Evolutionary conservation across 2,113 vertebrate species (phyloP).

Genomic region (Brachionichthys hirsutus): DNA sequence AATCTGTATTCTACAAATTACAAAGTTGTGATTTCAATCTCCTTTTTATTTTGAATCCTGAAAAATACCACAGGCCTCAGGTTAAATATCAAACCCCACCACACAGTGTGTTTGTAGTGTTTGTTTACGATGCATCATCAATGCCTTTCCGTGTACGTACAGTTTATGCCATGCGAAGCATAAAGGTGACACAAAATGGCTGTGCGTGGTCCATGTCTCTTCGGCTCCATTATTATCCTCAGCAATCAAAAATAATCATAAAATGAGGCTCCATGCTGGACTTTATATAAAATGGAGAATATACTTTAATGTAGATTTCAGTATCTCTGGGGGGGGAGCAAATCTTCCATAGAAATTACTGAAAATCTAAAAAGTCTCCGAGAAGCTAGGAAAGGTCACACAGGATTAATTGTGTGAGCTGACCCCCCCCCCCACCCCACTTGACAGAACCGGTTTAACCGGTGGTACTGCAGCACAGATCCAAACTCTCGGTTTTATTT

Average conservation of each 20-base stretch:
- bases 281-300: slow-evolving; percentile 2
- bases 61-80: slow-evolving; percentile 48
- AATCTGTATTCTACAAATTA: slow-evolving; percentile 41
- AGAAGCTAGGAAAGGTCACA: background rate
- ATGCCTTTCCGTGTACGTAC: background rate
- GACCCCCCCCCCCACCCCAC: too few relatives aligned
- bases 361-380: slow-evolving; percentile 16
- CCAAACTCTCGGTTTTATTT: too few relatives aligned
- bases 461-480: too few relatives aligned
- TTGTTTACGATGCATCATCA: slow-evolving; percentile 4
- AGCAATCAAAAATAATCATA: background rate
- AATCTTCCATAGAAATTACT: background rate
- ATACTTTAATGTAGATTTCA: slow-evolving; percentile 10
- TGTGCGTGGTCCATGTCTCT: slow-evolving; percentile 2
- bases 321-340: background rate
- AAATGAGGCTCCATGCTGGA: slow-evolving; percentile 4
- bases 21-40: slow-evolving; percentile 17
- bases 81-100: slow-evolving; percentile 27
- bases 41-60: slow-evolving; percentile 25
- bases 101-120: slow-evolving; percentile 5
- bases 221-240: slow-evolving; percentile 16
- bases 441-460: too few relatives aligned
- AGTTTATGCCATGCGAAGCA: background rate
- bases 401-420: background rate
- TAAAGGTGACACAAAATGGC: background rate